Evolutionary conservation across 2,888 invertebrate genomes (phyloP), one percentile per base, ranked within the genome.

Genomic region (Mycalesis mineus): DNA sequence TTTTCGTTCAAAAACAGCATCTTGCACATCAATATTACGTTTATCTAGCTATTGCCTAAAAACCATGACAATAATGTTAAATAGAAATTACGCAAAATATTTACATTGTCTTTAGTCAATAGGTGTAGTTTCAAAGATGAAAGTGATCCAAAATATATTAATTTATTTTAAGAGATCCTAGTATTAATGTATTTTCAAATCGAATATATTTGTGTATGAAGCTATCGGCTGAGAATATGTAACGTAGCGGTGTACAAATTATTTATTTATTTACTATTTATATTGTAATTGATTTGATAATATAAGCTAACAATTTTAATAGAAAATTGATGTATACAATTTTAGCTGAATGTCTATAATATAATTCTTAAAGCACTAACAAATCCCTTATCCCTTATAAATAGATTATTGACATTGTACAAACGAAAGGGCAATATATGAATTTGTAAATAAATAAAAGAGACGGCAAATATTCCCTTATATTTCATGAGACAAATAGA

Each of bases 31-130:
- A 28, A 22, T 11, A 41, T 58, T 61, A 56, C 65, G 58, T 66
- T 36, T 61, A 65, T 63, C 81, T 78, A 80, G 80, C 76, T 75
- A 74, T 71, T 54, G 53, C 44, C 13, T 67, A 62, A 59, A 68
- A 63, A 74, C 66, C 77, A 78, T 81, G 86, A 86, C 87, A 86
- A 86, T 87, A 86, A 86, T 83, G 78, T 78, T 82, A 68, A 67
- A 74, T 82, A 82, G 76, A 64, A 60, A 61, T 65, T 66, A 62
- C 65, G 67, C 68, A 55, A 69, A 69, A 68, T 68, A 68, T 68
- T 72, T 74, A 73, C 73, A 61, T 69, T 71, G 66, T 64, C 61
- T 57, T 58, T 78, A 79, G 77, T 68, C 68, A 73, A 69, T 76
- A 76, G 75, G 70, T 68, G 69, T 71, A 72, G 66, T 63, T 60